phyloP scores from a whole-genome alignment of 1,140 invertebrate species.

The Hydropsyche tenuis region DNA sequence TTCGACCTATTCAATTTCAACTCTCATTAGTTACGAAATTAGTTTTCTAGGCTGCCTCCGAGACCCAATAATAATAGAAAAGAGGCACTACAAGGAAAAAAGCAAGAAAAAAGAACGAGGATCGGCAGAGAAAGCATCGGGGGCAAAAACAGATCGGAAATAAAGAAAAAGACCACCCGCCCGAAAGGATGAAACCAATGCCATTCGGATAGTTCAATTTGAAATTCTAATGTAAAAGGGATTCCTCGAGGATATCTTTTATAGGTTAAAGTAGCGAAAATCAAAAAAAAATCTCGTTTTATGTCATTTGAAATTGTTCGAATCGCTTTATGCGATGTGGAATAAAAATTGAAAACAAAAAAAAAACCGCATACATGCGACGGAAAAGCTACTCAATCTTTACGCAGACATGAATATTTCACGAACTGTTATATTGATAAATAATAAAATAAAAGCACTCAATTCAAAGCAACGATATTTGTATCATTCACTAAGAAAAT shows the following conservation, averaged over 20 bases:
- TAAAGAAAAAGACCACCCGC: constrained; percentile 15
- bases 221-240: constrained; percentile 27
- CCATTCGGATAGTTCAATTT: constrained; percentile 27
- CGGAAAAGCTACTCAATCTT: no score
- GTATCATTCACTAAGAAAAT: no score
- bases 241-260: constrained; percentile 19
- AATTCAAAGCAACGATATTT: no score
- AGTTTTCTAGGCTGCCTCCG: not conserved
- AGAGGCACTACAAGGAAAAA: not conserved
- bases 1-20: constrained; percentile 22
- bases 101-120: not conserved
- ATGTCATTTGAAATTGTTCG: constrained; percentile 16
- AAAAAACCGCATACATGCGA: not conserved
- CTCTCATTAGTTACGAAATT: constrained; percentile 25
- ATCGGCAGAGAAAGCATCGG: not conserved
- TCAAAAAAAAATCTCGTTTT: constrained; percentile 14
- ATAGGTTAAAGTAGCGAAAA: constrained; percentile 21
- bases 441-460: no score
- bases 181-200: constrained; percentile 28
- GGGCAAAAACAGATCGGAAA: constrained; percentile 24
- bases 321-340: constrained; percentile 7
- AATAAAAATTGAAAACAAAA: constrained; percentile 14
- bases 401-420: no score
- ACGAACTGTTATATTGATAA: no score
- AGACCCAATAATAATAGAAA: constrained; percentile 25